Base-by-base conservation (phyloP, 2,113 vertebrate genomes). In the Antechinus stuartii region DNA sequence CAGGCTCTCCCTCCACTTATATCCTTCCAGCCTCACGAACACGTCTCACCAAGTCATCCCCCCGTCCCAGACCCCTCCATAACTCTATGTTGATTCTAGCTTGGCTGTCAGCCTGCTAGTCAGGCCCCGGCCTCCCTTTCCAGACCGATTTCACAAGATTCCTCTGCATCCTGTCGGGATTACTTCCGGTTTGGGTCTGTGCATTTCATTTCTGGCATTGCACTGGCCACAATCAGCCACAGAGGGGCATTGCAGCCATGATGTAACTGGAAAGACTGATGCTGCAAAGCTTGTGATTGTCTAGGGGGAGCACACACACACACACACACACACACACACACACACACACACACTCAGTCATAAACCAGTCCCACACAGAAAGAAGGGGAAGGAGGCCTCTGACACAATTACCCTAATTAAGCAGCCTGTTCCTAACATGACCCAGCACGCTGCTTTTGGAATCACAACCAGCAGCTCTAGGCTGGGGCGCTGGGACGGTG, bases 371-470 rank as follows among this genome's bases (percentile, higher is more conserved):
- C 6, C 91, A 56, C 2, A 2, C 35, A 0, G 10, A 84, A 46
- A 2, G 91, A 76, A 8, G 89, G 91, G 95, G 22, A 68, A 92
- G 0, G 46, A 95, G 55, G 56, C 68, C 52, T 61, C 35, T 10
- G 46, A 61, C 76, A 42, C 53, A 95, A 96, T 95, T 92, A 96
- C 91, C 47, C 95, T 97, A 95, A 96, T 26, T 94, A 97, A 95
- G 52, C 46, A 50, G 94, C 89, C 95, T 96, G 92, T 0, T 0
- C 12, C 90, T 94, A 90, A 61, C 97, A 93, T 91, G 93, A 89
- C 92, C 95, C 49, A 54, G 96, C 0, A 2, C 0, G 0, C 27
- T 23, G 49, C 5, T 1, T 94, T 11, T 92, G 91, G 49, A 96
- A 95, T 76, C 0, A 0, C 94, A 95, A 61, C 92, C 57, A 47